Percentiles rank a stretch among this genome's conserved stretches.
phyloP scores from a whole-genome alignment of 2,888 invertebrate genomes.

The Drosophila atripex region DNA sequence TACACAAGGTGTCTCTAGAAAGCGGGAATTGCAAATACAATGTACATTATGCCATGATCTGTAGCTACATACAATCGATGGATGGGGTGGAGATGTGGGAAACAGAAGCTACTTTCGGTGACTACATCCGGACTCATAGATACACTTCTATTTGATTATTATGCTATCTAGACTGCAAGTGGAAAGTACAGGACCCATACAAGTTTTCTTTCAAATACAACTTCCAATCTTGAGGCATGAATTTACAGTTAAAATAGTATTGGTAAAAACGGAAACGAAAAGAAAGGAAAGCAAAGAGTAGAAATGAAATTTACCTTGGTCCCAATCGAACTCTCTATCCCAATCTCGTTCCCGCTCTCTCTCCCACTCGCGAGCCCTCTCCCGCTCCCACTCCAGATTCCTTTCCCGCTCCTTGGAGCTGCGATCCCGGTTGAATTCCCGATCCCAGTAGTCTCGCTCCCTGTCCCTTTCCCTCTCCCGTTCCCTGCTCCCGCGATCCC shows the following conservation, averaged over 20 bases:
- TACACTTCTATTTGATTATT: slow-evolving; percentile 3
- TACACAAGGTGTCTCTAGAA: not conserved
- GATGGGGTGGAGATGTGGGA: slow-evolving; percentile 13
- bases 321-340: slow-evolving; percentile 84
- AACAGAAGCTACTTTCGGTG: slow-evolving; percentile 11
- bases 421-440: slow-evolving; percentile 77
- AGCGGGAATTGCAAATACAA: slow-evolving; percentile 22
- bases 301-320: slow-evolving; percentile 81
- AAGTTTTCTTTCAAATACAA: not conserved
- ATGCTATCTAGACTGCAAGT: slow-evolving; percentile 13
- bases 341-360: slow-evolving; percentile 83
- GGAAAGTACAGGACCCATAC: not conserved
- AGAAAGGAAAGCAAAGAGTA: slow-evolving; percentile 35
- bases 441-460: slow-evolving; percentile 81
- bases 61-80: slow-evolving; percentile 24
- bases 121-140: slow-evolving; percentile 1
- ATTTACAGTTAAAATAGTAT: slow-evolving; percentile 25
- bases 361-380: slow-evolving; percentile 83
- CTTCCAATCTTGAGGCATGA: slow-evolving; percentile 9
- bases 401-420: slow-evolving; percentile 78
- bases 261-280: slow-evolving; percentile 24
- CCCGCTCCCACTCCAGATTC: slow-evolving; percentile 82
- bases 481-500: slow-evolving; percentile 71
- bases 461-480: slow-evolving; percentile 80
- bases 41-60: slow-evolving; percentile 20